Percentiles rank a stretch among this genome's conserved stretches.
phyloP scores from a whole-genome alignment of 1,140 invertebrate genomes.

The Oryctes rhinoceros region DNA sequence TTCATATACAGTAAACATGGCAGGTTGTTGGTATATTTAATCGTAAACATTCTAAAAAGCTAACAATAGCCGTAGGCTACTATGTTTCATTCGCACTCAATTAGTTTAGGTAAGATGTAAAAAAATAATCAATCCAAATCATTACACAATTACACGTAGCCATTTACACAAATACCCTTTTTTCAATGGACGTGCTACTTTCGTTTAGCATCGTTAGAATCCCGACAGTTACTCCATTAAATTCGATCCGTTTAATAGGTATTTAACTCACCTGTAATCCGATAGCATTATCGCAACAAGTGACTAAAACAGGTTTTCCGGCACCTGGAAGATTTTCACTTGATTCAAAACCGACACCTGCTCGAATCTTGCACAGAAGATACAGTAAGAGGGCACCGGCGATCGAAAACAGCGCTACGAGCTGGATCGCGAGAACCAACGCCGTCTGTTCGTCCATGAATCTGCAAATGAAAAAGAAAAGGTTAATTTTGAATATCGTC shows the following conservation, averaged over 20 bases:
- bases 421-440: slow-evolving; percentile 77
- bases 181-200: no score
- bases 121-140: no score
- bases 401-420: slow-evolving; percentile 79
- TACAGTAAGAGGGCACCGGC: slow-evolving; percentile 79
- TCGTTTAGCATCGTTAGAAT: background rate
- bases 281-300: slow-evolving; percentile 77
- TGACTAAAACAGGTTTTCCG: slow-evolving; percentile 75
- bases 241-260: background rate
- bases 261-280: slow-evolving; percentile 70
- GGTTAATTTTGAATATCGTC: background rate
- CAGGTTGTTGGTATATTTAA: no score
- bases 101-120: no score
- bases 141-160: no score
- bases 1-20: no score
- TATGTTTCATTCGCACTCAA: no score
- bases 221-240: background rate
- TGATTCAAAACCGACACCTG: slow-evolving; percentile 51
- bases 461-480: slow-evolving; percentile 49
- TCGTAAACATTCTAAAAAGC: no score
- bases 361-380: slow-evolving; percentile 75
- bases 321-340: slow-evolving; percentile 61
- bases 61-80: no score
- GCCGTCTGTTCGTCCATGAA: slow-evolving; percentile 80
- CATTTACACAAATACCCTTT: no score